phyloP scores from a whole-genome alignment of 1,140 invertebrate species.

The Magallana gigas region DNA sequence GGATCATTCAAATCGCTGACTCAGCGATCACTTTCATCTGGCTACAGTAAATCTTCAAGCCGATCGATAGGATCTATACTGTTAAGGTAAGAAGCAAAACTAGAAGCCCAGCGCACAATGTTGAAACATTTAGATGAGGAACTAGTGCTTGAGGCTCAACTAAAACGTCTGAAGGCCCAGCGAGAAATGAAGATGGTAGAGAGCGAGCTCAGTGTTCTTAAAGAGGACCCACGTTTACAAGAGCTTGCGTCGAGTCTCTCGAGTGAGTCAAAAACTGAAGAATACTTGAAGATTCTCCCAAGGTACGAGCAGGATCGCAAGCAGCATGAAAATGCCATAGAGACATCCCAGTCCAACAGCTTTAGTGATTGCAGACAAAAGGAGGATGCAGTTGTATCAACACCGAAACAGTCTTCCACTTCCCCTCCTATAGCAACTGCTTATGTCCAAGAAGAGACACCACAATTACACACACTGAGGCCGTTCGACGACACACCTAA shows the following conservation, averaged over 20 bases:
- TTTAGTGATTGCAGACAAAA: too few relatives aligned
- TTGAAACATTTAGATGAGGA: constrained; percentile 37
- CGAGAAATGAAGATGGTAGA: constrained; percentile 18
- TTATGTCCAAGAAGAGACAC: constrained; percentile 27
- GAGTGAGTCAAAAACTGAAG: too few relatives aligned
- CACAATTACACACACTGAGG: not conserved
- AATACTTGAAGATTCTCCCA: too few relatives aligned
- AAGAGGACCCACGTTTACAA: not conserved
- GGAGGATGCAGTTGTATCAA: not conserved
- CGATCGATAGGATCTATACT: constrained; percentile 22
- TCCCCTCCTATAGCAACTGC: not conserved
- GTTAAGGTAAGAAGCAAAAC: not conserved
- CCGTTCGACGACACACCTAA: constrained; percentile 13
- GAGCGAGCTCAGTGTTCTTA: not conserved
- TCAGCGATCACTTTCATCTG: too few relatives aligned
- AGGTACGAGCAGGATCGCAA: too few relatives aligned
- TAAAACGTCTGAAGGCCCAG: not conserved
- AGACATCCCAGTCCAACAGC: too few relatives aligned
- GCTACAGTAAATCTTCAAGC: too few relatives aligned
- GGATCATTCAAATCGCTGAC: too few relatives aligned
- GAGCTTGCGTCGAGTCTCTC: not conserved
- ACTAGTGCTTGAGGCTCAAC: not conserved
- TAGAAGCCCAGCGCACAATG: constrained; percentile 23
- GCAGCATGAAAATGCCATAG: too few relatives aligned
- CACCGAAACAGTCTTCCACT: not conserved